Evolutionary conservation across 2,113 vertebrate species (phyloP).

Genomic region (Otocyon megalotis): DNA sequence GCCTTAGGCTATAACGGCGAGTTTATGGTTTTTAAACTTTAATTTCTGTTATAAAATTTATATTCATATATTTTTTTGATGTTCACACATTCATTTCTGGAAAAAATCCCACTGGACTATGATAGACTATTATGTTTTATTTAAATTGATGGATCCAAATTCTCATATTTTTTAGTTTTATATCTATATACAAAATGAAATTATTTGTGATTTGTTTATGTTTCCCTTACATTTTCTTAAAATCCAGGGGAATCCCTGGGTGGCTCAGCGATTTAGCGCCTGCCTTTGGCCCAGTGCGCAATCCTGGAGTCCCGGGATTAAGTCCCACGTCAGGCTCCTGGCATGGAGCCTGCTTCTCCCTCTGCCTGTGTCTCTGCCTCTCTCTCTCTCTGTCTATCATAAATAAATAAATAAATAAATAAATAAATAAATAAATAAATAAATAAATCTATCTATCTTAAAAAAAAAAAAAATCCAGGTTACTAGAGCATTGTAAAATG

Average conservation of each 20-base stretch:
- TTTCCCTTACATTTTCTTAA: neutral
- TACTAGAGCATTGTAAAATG: neutral
- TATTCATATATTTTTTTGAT: neutral
- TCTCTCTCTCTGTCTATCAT: too few relatives aligned
- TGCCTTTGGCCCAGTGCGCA: too few relatives aligned
- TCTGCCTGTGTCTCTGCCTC: too few relatives aligned
- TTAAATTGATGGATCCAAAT: neutral
- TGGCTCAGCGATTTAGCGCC: too few relatives aligned
- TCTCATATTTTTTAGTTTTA: neutral
- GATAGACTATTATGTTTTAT: neutral
- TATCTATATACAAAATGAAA: neutral
- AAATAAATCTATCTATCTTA: too few relatives aligned
- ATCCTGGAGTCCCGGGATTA: too few relatives aligned
- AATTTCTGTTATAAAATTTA: neutral
- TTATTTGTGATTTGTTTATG: neutral
- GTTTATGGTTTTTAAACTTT: neutral
- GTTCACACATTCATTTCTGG: neutral
- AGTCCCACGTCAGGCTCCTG: too few relatives aligned
- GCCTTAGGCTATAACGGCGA: neutral
- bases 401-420: too few relatives aligned
- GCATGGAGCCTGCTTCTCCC: too few relatives aligned
- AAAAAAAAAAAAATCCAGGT: neutral
- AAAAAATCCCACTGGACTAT: neutral
- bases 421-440: too few relatives aligned
- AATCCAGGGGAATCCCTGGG: too few relatives aligned